Evolutionary conservation across 2,113 vertebrate genomes (phyloP).

Genomic region (Elachura formosa): DNA sequence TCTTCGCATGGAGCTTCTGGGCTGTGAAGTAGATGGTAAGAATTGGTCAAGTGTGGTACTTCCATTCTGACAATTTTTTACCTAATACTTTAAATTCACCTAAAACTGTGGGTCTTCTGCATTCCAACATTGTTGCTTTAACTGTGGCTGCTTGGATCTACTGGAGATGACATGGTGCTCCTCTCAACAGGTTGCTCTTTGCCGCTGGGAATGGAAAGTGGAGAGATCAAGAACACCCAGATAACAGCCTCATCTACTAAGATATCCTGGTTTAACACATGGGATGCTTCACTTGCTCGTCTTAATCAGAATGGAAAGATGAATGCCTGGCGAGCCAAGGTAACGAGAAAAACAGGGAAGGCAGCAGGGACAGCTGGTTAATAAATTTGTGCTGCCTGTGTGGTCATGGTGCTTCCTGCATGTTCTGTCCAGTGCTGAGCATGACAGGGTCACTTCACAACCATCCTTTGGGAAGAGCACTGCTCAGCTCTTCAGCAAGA

Average conservation of each 20-base stretch:
- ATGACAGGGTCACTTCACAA: not conserved
- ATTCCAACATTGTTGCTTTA: not conserved
- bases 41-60: not conserved
- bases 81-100: not conserved
- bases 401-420: not conserved
- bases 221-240: slow-evolving; percentile 67
- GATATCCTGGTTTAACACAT: slow-evolving; percentile 73
- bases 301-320: slow-evolving; percentile 75
- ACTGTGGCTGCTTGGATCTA: not conserved
- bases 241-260: slow-evolving; percentile 82
- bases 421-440: rapidly evolving
- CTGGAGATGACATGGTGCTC: not conserved
- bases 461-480: not conserved
- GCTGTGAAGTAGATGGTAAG: slow-evolving; percentile 90
- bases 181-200: slow-evolving; percentile 78
- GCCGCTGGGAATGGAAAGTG: slow-evolving; percentile 83
- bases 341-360: slow-evolving; percentile 26
- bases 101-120: not conserved
- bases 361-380: not conserved
- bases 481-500: not conserved
- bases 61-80: not conserved
- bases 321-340: slow-evolving; percentile 88
- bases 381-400: not conserved
- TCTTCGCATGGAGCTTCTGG: slow-evolving; percentile 88
- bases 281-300: slow-evolving; percentile 79